phyloP scores from a whole-genome alignment of 1,140 invertebrate species.

The Nymphalis io region DNA sequence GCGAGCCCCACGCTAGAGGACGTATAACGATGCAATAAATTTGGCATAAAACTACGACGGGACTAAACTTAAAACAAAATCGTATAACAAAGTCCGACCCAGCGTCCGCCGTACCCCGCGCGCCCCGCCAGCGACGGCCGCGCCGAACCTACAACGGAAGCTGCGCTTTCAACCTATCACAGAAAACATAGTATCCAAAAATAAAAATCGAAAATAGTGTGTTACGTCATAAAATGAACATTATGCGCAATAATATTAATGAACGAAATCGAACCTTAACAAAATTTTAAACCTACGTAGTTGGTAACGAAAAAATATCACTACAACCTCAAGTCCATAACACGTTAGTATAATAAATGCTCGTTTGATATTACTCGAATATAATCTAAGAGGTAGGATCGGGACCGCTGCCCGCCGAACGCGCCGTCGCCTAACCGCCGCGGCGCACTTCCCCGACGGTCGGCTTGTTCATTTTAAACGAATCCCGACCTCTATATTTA shows the following conservation, averaged over 20 bases:
- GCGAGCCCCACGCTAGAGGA: too few species aligned
- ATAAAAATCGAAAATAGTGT: slow-evolving; percentile 10
- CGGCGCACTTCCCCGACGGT: background rate
- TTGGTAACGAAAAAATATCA: slow-evolving; percentile 76
- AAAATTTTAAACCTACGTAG: slow-evolving; percentile 52
- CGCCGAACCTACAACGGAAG: background rate
- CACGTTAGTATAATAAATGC: slow-evolving; percentile 65
- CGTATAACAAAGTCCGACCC: too few species aligned
- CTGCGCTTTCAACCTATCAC: slow-evolving; percentile 15
- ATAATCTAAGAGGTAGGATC: slow-evolving; percentile 72
- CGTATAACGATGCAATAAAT: too few species aligned
- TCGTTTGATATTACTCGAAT: slow-evolving; percentile 53
- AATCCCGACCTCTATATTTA: slow-evolving; percentile 2
- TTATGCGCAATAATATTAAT: slow-evolving; percentile 38
- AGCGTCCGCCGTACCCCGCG: too few species aligned
- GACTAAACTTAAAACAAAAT: background rate
- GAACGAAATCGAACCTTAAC: slow-evolving; percentile 50
- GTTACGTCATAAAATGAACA: slow-evolving; percentile 3
- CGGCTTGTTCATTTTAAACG: background rate
- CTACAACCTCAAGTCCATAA: slow-evolving; percentile 57
- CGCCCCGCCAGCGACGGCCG: too few species aligned
- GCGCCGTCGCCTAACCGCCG: background rate
- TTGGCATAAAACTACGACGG: background rate
- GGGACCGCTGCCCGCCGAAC: slow-evolving; percentile 30
- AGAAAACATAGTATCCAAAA: slow-evolving; percentile 11